These are phyloP conservation scores for Dolichopus griseipennis DNA, from an alignment of 2,888 invertebrate genomes.

Conservation along the genomic window DNA sequence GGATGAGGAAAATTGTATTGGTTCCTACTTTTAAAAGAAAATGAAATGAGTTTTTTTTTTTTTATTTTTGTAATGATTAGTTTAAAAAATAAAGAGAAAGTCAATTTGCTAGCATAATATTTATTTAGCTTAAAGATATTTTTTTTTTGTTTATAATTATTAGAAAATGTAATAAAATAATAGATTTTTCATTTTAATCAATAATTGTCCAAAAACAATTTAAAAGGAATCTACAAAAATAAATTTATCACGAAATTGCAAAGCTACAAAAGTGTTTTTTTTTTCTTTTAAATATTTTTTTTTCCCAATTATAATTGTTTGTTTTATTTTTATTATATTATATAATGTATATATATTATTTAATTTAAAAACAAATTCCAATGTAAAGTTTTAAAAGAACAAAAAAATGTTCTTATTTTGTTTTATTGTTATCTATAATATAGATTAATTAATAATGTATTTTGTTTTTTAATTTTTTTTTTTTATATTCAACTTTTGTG, in stretches of 20 bases:
- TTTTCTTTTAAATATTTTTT: not conserved
- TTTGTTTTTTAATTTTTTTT: not conserved
- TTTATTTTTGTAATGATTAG: too few species aligned
- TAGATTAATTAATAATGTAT: not conserved
- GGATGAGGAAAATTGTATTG: too few species aligned
- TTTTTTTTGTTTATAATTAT: slow-evolving; percentile 2
- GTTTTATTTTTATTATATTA: not conserved
- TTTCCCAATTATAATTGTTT: not conserved
- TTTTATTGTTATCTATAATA: slow-evolving; percentile 6
- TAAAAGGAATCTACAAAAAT: slow-evolving; percentile 6
- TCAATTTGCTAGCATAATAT: slow-evolving; percentile 6
- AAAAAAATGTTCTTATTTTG: slow-evolving; percentile 2
- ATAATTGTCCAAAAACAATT: slow-evolving; percentile 6
- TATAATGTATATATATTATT: not conserved
- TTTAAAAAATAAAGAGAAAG: slow-evolving; percentile 1
- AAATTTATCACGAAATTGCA: slow-evolving; percentile 6
- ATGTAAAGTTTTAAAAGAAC: slow-evolving; percentile 4
- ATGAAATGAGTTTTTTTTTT: too few species aligned
- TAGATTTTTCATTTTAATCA: slow-evolving; percentile 1
- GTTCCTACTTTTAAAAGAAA: too few species aligned
- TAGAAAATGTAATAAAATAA: slow-evolving; percentile 6
- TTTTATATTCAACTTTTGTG: slow-evolving; percentile 1
- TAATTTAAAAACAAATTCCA: slow-evolving; percentile 6
- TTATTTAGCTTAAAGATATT: slow-evolving; percentile 5
- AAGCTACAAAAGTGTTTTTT: slow-evolving; percentile 6